Percentiles rank a stretch among this genome's conserved stretches.
Evolutionary conservation across 2,888 invertebrate genomes (phyloP).

Genomic region (Teleogryllus oceanicus): DNA sequence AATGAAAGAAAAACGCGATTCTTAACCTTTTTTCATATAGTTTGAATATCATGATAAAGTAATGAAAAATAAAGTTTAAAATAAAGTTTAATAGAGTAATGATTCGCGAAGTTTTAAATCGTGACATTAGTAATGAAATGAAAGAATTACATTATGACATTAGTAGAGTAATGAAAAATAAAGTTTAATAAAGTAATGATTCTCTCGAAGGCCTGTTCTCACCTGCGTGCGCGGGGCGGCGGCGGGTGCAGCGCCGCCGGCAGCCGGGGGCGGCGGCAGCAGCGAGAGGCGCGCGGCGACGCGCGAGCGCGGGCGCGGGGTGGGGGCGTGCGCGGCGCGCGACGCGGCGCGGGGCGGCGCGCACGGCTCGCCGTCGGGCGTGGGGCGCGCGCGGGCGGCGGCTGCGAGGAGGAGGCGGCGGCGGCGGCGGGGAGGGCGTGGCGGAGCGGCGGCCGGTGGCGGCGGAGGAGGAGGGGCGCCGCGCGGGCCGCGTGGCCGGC

Average conservation of each 20-base stretch:
- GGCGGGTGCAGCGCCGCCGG: not conserved
- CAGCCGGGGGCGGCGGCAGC: not conserved
- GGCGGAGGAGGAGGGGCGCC: not conserved
- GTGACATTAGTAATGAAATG: too few species aligned
- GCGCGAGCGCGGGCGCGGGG: not conserved
- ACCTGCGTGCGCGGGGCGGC: too few species aligned
- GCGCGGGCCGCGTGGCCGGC: not conserved
- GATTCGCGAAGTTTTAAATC: too few species aligned
- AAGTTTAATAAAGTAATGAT: too few species aligned
- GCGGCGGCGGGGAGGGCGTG: not conserved
- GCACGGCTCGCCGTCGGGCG: not conserved
- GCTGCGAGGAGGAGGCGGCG: not conserved
- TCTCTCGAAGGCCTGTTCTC: too few species aligned
- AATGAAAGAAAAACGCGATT: too few species aligned
- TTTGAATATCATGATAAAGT: too few species aligned
- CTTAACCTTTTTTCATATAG: too few species aligned
- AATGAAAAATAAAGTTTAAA: too few species aligned
- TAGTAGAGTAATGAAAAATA: too few species aligned
- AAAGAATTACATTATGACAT: too few species aligned
- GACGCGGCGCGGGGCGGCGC: not conserved
- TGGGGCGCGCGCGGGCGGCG: not conserved
- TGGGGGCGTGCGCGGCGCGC: not conserved
- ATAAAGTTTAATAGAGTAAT: too few species aligned
- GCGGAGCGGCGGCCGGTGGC: not conserved
- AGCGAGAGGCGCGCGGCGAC: not conserved